These are phyloP conservation scores for Lepus townsendii DNA, from an alignment of 2,797 vertebrate genomes.

Conservation along the genomic window DNA sequence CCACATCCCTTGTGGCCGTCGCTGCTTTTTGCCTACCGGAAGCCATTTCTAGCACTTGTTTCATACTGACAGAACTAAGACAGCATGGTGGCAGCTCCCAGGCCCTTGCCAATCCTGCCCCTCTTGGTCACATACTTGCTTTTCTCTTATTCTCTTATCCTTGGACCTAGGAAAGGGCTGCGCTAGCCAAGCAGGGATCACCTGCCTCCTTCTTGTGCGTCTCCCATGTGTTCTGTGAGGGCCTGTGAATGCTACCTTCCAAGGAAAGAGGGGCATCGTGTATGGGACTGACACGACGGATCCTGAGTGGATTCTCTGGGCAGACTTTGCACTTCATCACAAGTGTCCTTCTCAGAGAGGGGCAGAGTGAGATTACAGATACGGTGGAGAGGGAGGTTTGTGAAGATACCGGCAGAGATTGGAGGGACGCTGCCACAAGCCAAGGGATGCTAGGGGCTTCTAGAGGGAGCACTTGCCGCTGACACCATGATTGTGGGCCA, in stretches of 20 bases:
- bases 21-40: background rate
- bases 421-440: background rate
- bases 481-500: background rate
- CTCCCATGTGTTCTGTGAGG: background rate
- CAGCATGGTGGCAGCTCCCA: background rate
- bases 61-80: background rate
- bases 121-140: background rate
- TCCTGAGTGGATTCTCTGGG: background rate
- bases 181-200: background rate
- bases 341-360: background rate
- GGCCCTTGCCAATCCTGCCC: background rate
- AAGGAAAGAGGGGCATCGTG: background rate
- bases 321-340: background rate
- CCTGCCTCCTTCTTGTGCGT: background rate
- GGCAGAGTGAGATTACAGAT: background rate
- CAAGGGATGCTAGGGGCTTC: background rate
- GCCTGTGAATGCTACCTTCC: background rate
- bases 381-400: background rate
- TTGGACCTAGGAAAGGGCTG: background rate
- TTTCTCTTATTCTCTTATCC: background rate
- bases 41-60: background rate
- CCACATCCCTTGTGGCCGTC: background rate
- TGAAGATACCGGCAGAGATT: background rate
- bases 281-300: background rate
- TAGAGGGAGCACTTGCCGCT: too few species aligned